Evolutionary conservation across 2,113 vertebrate genomes (phyloP).

Genomic region (Aspiorhynchus laticeps): DNA sequence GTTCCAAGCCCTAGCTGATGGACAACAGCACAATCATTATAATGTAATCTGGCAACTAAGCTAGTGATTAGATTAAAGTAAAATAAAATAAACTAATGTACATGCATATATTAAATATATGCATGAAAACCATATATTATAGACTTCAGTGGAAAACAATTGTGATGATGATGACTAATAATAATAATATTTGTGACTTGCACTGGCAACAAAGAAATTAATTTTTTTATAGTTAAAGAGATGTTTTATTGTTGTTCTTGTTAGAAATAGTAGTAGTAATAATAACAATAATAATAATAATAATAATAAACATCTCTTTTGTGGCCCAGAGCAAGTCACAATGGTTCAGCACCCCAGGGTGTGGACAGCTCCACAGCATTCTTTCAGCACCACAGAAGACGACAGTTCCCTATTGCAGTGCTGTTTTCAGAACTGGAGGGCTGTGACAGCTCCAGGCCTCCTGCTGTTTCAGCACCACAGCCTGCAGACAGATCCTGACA

Average conservation of each 20-base stretch:
- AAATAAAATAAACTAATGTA: neutral
- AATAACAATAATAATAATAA: too few species aligned
- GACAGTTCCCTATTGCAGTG: neutral
- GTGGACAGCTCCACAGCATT: neutral
- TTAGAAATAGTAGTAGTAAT: too few species aligned
- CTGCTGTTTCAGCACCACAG: conserved; percentile 34
- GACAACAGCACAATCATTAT: neutral
- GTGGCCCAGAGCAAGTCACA: neutral
- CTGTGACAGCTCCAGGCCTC: conserved; percentile 31
- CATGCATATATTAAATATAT: neutral
- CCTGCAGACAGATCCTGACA: conserved; percentile 23
- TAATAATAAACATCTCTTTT: neutral
- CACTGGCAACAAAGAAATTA: too few species aligned
- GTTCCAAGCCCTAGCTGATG: too few species aligned
- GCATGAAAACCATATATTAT: neutral
- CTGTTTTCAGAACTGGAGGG: conserved; percentile 20
- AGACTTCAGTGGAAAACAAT: too few species aligned
- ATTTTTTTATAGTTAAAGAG: too few species aligned
- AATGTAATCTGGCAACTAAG: neutral
- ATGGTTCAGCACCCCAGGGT: conserved; percentile 6
- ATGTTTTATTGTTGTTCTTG: too few species aligned
- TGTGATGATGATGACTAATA: too few species aligned
- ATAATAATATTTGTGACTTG: too few species aligned
- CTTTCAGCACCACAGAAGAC: conserved; percentile 33
- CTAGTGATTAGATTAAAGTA: neutral